These are phyloP conservation scores for Megaceryle alcyon DNA, from an alignment of 2,797 vertebrate genomes.

Conservation along the genomic window DNA sequence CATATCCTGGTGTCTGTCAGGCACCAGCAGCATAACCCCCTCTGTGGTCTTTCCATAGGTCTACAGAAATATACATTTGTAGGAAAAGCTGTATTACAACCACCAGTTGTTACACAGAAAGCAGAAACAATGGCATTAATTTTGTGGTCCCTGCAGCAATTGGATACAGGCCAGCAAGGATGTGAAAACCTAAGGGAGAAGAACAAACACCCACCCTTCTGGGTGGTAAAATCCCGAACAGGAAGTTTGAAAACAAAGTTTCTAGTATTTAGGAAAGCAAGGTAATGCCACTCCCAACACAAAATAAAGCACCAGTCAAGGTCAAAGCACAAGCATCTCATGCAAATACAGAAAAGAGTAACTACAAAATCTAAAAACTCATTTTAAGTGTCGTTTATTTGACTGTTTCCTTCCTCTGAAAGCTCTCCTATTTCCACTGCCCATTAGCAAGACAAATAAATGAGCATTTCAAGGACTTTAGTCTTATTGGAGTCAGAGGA, in stretches of 20 bases:
- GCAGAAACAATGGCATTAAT: not conserved
- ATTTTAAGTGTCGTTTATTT: not conserved
- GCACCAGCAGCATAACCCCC: not conserved
- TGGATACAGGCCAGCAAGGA: not conserved
- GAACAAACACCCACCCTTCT: not conserved
- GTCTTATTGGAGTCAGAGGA: not conserved
- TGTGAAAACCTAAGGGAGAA: not conserved
- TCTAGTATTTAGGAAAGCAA: not conserved
- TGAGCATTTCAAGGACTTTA: not conserved
- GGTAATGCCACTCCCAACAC: not conserved
- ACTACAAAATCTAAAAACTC: not conserved
- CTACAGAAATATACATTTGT: not conserved
- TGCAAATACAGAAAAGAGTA: not conserved
- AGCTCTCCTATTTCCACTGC: not conserved
- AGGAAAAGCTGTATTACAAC: conserved; percentile 1
- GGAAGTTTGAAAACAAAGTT: not conserved
- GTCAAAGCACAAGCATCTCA: not conserved
- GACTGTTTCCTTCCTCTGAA: not conserved
- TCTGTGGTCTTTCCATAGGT: not conserved
- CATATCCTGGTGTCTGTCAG: not conserved
- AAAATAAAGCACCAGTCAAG: not conserved
- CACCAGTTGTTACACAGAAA: not conserved
- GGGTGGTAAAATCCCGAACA: not conserved
- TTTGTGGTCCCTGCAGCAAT: not conserved
- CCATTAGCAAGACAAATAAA: not conserved